A percentile compares a stretch with the other conserved stretches of the same genome.
These are phyloP conservation scores for Drosophila pruinosa DNA, from an alignment of 1,140 invertebrate species.

Conservation along the genomic window DNA sequence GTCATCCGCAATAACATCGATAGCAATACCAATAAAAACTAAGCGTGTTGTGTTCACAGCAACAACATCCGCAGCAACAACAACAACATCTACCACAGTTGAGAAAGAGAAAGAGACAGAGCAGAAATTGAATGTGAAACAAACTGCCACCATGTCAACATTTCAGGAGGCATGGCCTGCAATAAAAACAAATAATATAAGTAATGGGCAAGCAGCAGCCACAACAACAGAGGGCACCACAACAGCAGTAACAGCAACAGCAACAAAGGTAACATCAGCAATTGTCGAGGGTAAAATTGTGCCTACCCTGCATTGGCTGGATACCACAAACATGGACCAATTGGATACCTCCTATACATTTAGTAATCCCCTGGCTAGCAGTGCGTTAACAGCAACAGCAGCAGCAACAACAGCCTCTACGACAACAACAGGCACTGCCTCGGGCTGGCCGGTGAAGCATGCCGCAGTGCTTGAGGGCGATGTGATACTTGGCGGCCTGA, in stretches of 20 bases:
- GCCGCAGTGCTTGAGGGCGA: constrained; percentile 93
- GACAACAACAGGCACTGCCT: neutral
- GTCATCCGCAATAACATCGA: constrained; percentile 2
- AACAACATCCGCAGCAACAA: neutral
- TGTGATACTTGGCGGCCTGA: constrained; percentile 93
- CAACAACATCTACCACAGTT: constrained; percentile 14
- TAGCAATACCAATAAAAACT: constrained; percentile 48
- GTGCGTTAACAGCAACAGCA: neutral
- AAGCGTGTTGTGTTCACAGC: constrained; percentile 43
- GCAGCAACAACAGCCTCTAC: neutral
- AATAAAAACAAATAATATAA: constrained; percentile 21
- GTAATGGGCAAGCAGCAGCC: constrained; percentile 23
- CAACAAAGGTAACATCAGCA: constrained; percentile 9
- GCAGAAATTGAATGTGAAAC: constrained; percentile 17
- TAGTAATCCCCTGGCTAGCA: constrained; percentile 23
- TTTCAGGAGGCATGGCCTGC: neutral
- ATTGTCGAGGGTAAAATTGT: constrained; percentile 29
- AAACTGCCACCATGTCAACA: neutral
- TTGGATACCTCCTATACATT: constrained; percentile 38
- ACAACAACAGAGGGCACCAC: constrained; percentile 8
- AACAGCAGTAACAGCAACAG: constrained; percentile 16
- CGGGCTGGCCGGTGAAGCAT: constrained; percentile 91
- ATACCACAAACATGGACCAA: constrained; percentile 21
- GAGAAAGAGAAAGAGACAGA: neutral
- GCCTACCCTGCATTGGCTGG: constrained; percentile 42